phyloP scores from a whole-genome alignment of 2,113 vertebrate species.

The Propithecus coquereli region DNA sequence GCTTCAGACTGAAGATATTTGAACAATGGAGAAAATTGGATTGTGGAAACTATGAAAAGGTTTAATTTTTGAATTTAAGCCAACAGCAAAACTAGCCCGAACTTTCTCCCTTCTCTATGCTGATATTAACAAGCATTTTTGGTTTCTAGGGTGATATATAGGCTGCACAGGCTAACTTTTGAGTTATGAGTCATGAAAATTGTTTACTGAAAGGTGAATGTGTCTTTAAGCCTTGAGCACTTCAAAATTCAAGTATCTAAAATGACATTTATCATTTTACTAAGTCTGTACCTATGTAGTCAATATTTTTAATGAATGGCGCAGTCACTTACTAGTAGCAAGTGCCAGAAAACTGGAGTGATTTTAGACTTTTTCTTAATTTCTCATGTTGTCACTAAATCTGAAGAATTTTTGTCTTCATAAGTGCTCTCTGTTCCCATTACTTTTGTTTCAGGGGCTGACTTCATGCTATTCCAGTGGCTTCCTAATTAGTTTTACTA shows the following conservation, averaged over 20 bases:
- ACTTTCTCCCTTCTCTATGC: neutral
- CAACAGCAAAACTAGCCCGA: neutral
- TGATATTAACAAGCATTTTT: neutral
- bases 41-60: neutral
- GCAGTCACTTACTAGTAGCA: neutral
- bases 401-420: neutral
- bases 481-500: neutral
- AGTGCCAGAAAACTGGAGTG: neutral
- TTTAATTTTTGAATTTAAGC: neutral
- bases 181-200: neutral
- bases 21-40: neutral
- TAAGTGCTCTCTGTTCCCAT: neutral
- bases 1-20: neutral
- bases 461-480: neutral
- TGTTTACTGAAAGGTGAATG: neutral
- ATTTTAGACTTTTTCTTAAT: neutral
- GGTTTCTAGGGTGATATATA: neutral
- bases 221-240: neutral
- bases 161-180: neutral
- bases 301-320: neutral
- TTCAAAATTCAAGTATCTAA: neutral
- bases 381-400: neutral
- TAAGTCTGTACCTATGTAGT: neutral
- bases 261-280: neutral
- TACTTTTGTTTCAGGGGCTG: neutral